A percentile compares a stretch with the other conserved stretches of the same genome.
Conservation (phyloP, 2,888 invertebrate genomes). For the Ennomos erosarius region DNA sequence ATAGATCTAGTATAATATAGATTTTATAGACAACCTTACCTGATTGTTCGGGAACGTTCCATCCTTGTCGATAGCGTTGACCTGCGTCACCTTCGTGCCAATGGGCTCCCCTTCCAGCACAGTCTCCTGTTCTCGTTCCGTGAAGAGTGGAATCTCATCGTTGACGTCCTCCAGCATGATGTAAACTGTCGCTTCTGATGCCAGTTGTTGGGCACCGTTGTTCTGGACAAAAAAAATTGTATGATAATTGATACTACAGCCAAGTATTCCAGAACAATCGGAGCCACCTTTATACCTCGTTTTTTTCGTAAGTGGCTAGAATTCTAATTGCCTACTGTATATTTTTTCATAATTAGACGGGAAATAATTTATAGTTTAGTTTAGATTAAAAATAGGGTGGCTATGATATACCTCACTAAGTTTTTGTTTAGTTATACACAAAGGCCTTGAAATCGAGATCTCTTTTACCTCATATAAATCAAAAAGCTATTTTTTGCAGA, state of each 20-base stretch:
- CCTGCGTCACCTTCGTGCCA: slow-evolving; percentile 97
- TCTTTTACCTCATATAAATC: too few relatives aligned
- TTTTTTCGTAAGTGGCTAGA: too few relatives aligned
- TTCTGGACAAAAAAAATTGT: slow-evolving; percentile 85
- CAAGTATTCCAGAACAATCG: too few relatives aligned
- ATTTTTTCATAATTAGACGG: too few relatives aligned
- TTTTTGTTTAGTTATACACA: too few relatives aligned
- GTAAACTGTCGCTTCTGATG: slow-evolving; percentile 96
- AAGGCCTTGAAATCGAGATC: too few relatives aligned
- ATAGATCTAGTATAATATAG: not conserved
- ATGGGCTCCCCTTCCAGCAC: slow-evolving; percentile 97
- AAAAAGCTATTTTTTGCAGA: too few relatives aligned
- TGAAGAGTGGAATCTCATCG: slow-evolving; percentile 98
- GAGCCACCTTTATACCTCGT: too few relatives aligned
- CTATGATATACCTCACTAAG: too few relatives aligned
- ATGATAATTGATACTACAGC: not conserved
- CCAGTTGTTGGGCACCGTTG: slow-evolving; percentile 97
- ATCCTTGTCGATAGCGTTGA: slow-evolving; percentile 98
- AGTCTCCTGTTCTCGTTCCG: slow-evolving; percentile 97
- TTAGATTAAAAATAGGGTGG: too few relatives aligned
- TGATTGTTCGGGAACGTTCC: slow-evolving; percentile 98
- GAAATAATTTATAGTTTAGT: too few relatives aligned
- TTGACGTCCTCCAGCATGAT: slow-evolving; percentile 98
- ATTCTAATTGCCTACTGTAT: too few relatives aligned
- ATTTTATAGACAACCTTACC: slow-evolving; percentile 76